Evolutionary conservation across 2,113 vertebrate genomes (phyloP).

Genomic region (Bos indicus): DNA sequence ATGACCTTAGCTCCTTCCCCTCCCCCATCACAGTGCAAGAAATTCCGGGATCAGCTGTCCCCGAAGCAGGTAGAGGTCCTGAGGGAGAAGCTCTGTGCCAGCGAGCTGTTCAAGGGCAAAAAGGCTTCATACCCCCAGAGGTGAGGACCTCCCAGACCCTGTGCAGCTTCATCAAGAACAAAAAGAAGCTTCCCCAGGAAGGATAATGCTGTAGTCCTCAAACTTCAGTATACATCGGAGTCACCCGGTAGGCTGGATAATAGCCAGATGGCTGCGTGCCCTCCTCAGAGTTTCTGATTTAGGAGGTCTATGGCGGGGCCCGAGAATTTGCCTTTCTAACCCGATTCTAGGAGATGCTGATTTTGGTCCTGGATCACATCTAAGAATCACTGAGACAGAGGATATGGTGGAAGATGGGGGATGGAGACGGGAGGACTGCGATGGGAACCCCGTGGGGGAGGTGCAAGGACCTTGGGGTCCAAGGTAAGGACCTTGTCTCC

Average conservation of each 20-base stretch:
- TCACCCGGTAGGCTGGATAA: not conserved
- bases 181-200: not conserved
- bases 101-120: slow-evolving; percentile 83
- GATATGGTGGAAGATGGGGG: not conserved
- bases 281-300: not conserved
- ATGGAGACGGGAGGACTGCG: not conserved
- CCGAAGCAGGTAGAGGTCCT: slow-evolving; percentile 63
- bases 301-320: not conserved
- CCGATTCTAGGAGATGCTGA: not conserved
- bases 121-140: slow-evolving; percentile 81
- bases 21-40: slow-evolving; percentile 79
- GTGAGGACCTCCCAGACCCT: slow-evolving; percentile 58
- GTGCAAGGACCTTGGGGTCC: not conserved
- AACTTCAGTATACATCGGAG: not conserved
- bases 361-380: not conserved
- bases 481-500: not conserved
- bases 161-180: not conserved
- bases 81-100: slow-evolving; percentile 80
- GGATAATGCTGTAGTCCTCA: not conserved
- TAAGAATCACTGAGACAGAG: not conserved
- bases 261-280: no score
- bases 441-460: not conserved
- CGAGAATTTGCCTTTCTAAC: not conserved
- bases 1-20: not conserved
- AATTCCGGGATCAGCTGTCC: slow-evolving; percentile 76